Percentiles rank a stretch among this genome's conserved stretches.
Conservation (phyloP, 1,140 invertebrate genomes). For the Chrysomallon squamiferum region DNA sequence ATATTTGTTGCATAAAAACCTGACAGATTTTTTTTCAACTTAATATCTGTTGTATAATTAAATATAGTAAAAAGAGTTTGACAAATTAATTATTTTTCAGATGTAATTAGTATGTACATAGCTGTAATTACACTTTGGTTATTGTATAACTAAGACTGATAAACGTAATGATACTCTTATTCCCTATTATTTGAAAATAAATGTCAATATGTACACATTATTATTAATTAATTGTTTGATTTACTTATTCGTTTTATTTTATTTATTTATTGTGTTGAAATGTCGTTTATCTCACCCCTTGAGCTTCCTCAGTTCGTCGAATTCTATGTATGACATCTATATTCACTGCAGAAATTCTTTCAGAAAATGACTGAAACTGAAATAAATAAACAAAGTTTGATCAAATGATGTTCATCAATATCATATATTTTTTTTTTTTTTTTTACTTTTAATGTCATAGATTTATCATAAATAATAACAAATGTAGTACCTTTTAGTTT, state of each 20-base stretch:
- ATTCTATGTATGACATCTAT: slow-evolving; percentile 81
- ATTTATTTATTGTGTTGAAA: too few relatives aligned
- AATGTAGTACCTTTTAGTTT: background rate
- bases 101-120: too few relatives aligned
- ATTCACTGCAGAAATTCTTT: slow-evolving; percentile 82
- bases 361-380: slow-evolving; percentile 86
- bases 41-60: background rate
- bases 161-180: too few relatives aligned
- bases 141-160: too few relatives aligned
- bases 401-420: background rate
- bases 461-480: background rate
- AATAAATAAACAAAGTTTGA: slow-evolving; percentile 57
- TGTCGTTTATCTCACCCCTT: slow-evolving; percentile 73
- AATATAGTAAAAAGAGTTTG: too few relatives aligned
- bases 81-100: too few relatives aligned
- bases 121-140: too few relatives aligned
- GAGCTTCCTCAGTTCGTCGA: slow-evolving; percentile 62
- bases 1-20: background rate
- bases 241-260: too few relatives aligned
- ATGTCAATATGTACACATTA: too few relatives aligned
- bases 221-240: too few relatives aligned
- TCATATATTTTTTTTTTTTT: background rate
- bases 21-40: background rate
- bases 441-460: background rate
- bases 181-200: too few relatives aligned